These are phyloP conservation scores for Penaeus chinensis DNA, from an alignment of 1,140 invertebrate genomes.

Conservation along the genomic window DNA sequence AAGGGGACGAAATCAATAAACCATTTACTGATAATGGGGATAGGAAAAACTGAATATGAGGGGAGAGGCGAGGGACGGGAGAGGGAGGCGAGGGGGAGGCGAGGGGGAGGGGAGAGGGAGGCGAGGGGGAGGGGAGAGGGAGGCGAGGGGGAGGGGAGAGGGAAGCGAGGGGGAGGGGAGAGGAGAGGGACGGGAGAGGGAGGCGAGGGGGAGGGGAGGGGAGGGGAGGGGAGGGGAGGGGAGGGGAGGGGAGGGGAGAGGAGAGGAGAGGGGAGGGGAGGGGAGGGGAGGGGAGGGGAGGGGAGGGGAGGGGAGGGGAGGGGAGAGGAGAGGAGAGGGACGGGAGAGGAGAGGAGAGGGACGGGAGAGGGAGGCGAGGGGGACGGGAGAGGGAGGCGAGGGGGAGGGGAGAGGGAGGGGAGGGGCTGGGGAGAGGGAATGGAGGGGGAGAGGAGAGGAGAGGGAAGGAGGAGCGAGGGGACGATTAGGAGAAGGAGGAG, in stretches of 20 bases:
- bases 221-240: not conserved
- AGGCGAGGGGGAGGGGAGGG: not conserved
- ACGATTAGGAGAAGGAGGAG: not conserved
- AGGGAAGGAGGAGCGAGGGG: not conserved
- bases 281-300: not conserved
- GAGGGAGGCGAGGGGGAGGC: not conserved
- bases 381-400: not conserved
- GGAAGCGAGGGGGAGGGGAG: slow-evolving; percentile 9
- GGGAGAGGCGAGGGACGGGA: not conserved
- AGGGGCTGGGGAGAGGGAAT: not conserved
- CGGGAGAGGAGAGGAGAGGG: not conserved
- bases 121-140: slow-evolving; percentile 20
- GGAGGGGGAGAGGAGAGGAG: no score
- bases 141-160: no score
- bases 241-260: no score
- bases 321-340: not conserved
- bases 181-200: not conserved
- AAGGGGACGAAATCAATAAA: no score
- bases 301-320: not conserved
- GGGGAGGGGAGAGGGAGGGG: not conserved
- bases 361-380: not conserved
- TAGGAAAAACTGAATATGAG: no score
- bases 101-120: not conserved
- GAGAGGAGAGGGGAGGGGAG: not conserved
- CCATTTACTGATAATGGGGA: no score